Evolutionary conservation across 2,797 vertebrate genomes (phyloP), one percentile per base, ranked within the genome.

Genomic region (Ctenopoma kingsleyae): DNA sequence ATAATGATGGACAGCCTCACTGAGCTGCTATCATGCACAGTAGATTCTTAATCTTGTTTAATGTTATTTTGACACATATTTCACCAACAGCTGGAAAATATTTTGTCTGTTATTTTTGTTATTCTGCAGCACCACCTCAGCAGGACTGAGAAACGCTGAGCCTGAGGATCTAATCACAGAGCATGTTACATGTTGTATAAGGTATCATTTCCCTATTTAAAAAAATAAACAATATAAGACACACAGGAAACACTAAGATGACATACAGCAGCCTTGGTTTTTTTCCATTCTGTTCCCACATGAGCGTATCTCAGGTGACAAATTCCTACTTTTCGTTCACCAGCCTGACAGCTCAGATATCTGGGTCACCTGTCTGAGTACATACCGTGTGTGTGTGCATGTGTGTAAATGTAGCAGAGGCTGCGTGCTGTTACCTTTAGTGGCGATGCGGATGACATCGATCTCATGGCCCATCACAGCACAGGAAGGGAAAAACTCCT

Each of bases 401-500:
- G 55, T 48, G 36, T 61, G 25, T 50, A 38, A 13, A 38, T 3
- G 55, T 7, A 61, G 53, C 2, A 16, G 61, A 51, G n/a, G 5
- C 16, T 3, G 59, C 15, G 44, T 51, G 43, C 48, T 83, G 78
- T 93, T 93, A 99, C 98, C 97, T 95, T 97, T 94, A 59, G 94
- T 97, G 76, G 97, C 97, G 9, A 89, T 86, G 54, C 94, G 96
- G 82, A 99, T 93, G 65, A 96, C 89, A 84, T 94, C 94, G 72
- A 99, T 97, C 76, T 97, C 96, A 56, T 91, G 93, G 87, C 95
- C 95, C 49, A 99, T 95, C 59, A 93, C 92, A 19, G 94, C 89
- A 74, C 95, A 98, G 52, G 94, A 97, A 43, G 97, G 96, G 63
- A 91, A 85, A 86, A 99, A 99, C 85, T 99, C 96, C 76, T 96